Percentiles rank a stretch among this genome's conserved stretches.
Conservation (phyloP, 2,888 invertebrate species). For the Drosophila planitibia region DNA sequence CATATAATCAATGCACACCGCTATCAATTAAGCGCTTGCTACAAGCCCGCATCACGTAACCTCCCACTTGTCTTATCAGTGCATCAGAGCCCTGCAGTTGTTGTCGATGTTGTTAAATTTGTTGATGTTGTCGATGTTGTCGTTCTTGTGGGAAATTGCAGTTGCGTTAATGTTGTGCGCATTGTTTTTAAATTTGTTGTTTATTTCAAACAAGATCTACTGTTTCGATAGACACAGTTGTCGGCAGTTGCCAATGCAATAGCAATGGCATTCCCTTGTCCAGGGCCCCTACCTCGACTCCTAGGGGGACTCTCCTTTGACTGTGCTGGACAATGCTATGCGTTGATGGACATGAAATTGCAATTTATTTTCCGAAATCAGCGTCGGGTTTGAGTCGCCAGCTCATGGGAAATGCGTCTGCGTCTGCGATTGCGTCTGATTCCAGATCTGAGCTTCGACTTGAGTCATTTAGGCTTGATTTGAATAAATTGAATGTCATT, state of each 20-base stretch:
- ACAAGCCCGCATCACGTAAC: slow-evolving; percentile 57
- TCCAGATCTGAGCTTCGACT: slow-evolving; percentile 15
- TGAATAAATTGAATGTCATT: slow-evolving; percentile 81
- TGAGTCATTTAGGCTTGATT: slow-evolving; percentile 72
- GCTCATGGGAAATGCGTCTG: slow-evolving; percentile 48
- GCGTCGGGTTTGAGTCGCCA: slow-evolving; percentile 54
- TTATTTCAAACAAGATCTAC: slow-evolving; percentile 52
- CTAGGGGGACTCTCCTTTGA: slow-evolving; percentile 25
- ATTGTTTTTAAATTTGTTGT: slow-evolving; percentile 53
- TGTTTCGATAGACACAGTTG: slow-evolving; percentile 56
- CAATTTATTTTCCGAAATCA: slow-evolving; percentile 78
- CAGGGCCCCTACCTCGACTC: slow-evolving; percentile 3
- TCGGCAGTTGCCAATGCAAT: slow-evolving; percentile 22
- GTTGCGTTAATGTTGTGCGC: slow-evolving; percentile 59
- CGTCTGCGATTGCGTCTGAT: slow-evolving; percentile 10
- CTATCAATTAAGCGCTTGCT: slow-evolving; percentile 65
- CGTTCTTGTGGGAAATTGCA: slow-evolving; percentile 37
- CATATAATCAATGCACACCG: slow-evolving; percentile 19
- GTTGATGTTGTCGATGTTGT: slow-evolving; percentile 29
- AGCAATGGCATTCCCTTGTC: slow-evolving; percentile 12
- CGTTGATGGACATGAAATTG: slow-evolving; percentile 79
- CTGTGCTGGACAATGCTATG: slow-evolving; percentile 22
- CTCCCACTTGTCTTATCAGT: slow-evolving; percentile 58
- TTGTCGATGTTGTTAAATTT: slow-evolving; percentile 12
- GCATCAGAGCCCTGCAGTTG: slow-evolving; percentile 46